Conservation (phyloP, 2,113 vertebrate species). For the Podilymbus podiceps region DNA sequence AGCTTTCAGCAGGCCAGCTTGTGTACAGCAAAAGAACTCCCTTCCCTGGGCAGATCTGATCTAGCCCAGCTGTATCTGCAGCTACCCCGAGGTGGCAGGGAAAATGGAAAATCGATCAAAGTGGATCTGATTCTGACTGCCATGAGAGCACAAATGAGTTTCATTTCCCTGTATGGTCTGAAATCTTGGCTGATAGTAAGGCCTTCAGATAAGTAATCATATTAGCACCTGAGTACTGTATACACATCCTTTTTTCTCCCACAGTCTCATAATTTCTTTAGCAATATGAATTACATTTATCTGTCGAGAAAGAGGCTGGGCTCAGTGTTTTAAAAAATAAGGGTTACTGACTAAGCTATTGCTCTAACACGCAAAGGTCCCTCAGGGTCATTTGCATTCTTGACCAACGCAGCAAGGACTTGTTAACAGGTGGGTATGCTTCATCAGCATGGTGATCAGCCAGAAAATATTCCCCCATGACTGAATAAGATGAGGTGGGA, state of each 20-base stretch:
- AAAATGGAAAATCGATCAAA: slow-evolving; percentile 13
- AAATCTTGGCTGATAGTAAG: background rate
- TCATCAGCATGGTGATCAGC: background rate
- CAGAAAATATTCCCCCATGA: background rate
- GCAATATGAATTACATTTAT: background rate
- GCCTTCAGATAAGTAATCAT: background rate
- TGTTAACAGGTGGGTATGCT: background rate
- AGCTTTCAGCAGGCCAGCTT: background rate
- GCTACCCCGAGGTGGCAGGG: background rate
- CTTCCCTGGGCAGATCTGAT: background rate
- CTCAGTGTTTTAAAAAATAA: background rate
- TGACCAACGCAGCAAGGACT: background rate
- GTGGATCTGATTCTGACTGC: background rate
- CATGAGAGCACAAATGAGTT: background rate
- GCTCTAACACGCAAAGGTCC: background rate
- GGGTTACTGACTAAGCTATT: background rate
- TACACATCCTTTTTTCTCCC: background rate
- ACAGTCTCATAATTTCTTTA: background rate
- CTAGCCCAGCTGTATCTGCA: background rate
- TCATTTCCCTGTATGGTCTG: background rate
- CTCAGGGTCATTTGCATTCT: background rate
- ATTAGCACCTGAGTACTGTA: background rate
- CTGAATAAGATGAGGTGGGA: background rate
- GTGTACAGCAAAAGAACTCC: background rate
- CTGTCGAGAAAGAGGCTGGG: background rate